Evolutionary conservation across 2,888 invertebrate species (phyloP), one percentile per base, ranked within the genome.

Genomic region (Nycteola revayana): DNA sequence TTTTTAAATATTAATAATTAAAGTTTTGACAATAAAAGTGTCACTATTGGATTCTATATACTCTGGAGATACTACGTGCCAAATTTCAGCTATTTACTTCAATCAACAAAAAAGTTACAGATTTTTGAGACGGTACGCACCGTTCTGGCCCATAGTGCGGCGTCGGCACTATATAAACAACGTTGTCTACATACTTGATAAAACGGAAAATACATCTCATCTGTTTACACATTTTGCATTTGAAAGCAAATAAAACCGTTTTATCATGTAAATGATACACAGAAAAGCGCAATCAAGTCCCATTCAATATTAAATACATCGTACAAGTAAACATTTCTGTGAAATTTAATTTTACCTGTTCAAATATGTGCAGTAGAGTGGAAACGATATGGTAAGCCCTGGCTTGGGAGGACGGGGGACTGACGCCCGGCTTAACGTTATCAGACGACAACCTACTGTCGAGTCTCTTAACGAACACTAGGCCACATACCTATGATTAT

Each of bases 341-440:
- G 32, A 37, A 58, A 57, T 45, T 57, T 44, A 48, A 60, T 57
- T 52, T 50, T 33, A 41, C 43, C 37, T 32, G 42, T 40, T 40
- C 45, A 41, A 46, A 53, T 45, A 49, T 37, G 49, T 64, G 54
- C 51, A 50, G 40, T 44, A 49, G 42, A 38, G 54, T 52, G 35
- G 25, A 25, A 39, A 34, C 48, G 63, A 56, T 51, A 44, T 40
- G 40, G 32, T 60, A 54, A 66, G 59, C 60, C 20, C 28, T 7
- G 42, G 49, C 39, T 59, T 57, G 43, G 21, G 36, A 11, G 23
- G 53, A 42, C 49, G 38, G 25, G 18, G 33, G 40, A 44, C 43
- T 32, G 27, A 36, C 37, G 37, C 23, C 23, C 38, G 30, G 22
- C 25, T 5, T 3, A 25, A 27, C 28, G 53, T 46, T 58, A 47